phyloP scores from a whole-genome alignment of 2,113 vertebrate genomes.

The Halichoeres trimaculatus region DNA sequence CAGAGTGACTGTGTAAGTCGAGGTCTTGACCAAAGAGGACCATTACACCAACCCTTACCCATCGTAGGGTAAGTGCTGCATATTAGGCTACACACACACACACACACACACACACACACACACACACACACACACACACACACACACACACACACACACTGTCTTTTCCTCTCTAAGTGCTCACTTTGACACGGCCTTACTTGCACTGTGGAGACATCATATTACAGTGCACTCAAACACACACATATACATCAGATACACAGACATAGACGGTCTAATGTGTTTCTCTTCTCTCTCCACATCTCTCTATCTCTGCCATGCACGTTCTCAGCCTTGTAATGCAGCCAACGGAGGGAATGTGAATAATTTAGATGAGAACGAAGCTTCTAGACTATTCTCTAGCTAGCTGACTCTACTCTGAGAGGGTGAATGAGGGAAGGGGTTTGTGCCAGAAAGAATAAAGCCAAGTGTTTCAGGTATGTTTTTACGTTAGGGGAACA shows the following conservation, averaged over 20 bases:
- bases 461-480: not conserved
- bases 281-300: slow-evolving; percentile 17
- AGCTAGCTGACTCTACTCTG: slow-evolving; percentile 50
- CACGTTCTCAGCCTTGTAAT: slow-evolving; percentile 61
- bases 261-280: slow-evolving; percentile 40
- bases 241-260: slow-evolving; percentile 16
- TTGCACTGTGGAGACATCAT: slow-evolving; percentile 58
- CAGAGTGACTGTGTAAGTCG: slow-evolving; percentile 32
- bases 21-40: slow-evolving; percentile 52
- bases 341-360: slow-evolving; percentile 55
- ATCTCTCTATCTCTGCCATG: slow-evolving; percentile 11
- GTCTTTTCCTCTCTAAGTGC: slow-evolving; percentile 63
- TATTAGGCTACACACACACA: slow-evolving; percentile 15
- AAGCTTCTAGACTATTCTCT: slow-evolving; percentile 71
- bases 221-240: slow-evolving; percentile 56
- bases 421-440: slow-evolving; percentile 19
- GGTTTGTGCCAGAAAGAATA: not conserved
- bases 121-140: slow-evolving; percentile 20
- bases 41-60: slow-evolving; percentile 43
- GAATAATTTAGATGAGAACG: slow-evolving; percentile 75
- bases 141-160: slow-evolving; percentile 19
- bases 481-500: not conserved
- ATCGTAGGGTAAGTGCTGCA: slow-evolving; percentile 65
- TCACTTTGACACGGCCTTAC: slow-evolving; percentile 43
- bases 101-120: no score